Base-by-base conservation (phyloP, 2,888 invertebrate species). In the Epicampocera succincta region DNA sequence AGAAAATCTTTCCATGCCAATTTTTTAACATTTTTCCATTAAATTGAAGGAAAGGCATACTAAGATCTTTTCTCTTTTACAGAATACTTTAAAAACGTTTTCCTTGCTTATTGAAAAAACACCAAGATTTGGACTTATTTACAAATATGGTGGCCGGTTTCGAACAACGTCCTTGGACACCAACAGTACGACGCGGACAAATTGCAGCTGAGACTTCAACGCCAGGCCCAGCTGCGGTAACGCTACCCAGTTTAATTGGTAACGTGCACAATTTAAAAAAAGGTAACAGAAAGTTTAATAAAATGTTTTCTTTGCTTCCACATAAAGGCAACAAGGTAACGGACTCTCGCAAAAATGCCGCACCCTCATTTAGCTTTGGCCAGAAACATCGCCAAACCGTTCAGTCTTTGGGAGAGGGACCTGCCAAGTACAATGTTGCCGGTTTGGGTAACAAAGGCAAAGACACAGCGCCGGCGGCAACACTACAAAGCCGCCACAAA, bases 91-190 rank as follows among this genome's bases (percentile, higher is more conserved):
- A 60, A 44, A 78, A 82, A 3, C 80, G 68, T 13, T n/a, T 4
- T 66, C 9, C 8, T 65, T 48, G 3, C 19, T 54, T 85, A 85
- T 66, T 33, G 19, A n/a, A 48, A 58, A 68, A 56, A 54, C 46
- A 6, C n/a, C 17, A 38, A 52, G 8, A 44, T 48, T 75, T 58
- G 86, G 86, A 77, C 82, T 83, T 6, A 81, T 87, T 54, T 2
- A 48, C 52, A 54, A 88, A 82, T 82, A 91, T 91, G 91, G 91
- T 90, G 80, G 89, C 90, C 89, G 96, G 95, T 87, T 93, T 95
- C 88, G 94, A 95, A 86, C 97, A 97, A 92, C 94, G 95, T 90
- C 95, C 96, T 84, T 98, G 97, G 97, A 96, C 96, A 74, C 97
- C 97, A 48, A 97, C 97, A 46, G 96, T 96, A 90, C 93, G 97